These are phyloP conservation scores for Gallinago stenura DNA, from an alignment of 2,797 vertebrate genomes.

Conservation along the genomic window DNA sequence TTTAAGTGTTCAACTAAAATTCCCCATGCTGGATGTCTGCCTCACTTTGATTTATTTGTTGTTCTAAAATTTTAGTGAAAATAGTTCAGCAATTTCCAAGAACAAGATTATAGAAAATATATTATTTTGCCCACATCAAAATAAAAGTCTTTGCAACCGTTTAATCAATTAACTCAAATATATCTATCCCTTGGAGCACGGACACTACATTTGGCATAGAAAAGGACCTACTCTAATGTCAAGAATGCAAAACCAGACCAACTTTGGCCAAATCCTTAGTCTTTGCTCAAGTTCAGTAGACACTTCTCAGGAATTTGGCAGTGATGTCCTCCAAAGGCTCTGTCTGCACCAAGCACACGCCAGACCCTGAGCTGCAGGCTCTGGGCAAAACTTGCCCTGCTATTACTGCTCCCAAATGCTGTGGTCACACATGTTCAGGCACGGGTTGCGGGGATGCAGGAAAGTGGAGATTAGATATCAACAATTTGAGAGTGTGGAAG, in stretches of 20 bases:
- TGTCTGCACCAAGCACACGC: background rate
- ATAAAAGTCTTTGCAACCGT: background rate
- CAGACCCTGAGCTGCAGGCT: background rate
- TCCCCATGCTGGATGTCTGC: slow-evolving; percentile 33
- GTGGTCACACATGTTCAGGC: background rate
- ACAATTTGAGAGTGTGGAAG: background rate
- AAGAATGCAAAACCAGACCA: background rate
- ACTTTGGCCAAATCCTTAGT: background rate
- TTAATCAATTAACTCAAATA: background rate
- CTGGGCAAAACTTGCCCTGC: background rate
- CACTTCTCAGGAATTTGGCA: slow-evolving; percentile 10
- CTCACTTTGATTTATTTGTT: slow-evolving; percentile 61
- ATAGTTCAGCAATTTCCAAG: slow-evolving; percentile 45
- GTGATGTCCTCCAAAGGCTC: background rate
- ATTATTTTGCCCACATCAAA: background rate
- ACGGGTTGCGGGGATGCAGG: background rate
- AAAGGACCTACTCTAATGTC: background rate
- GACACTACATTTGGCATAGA: background rate
- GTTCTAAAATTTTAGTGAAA: slow-evolving; percentile 58
- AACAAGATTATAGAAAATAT: slow-evolving; percentile 24
- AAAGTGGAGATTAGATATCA: background rate
- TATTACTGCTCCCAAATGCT: background rate
- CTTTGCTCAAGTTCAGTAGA: slow-evolving; percentile 5
- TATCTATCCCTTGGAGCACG: background rate
- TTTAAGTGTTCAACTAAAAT: slow-evolving; percentile 34